These are phyloP conservation scores for Sitodiplosis mosellana DNA, from an alignment of 1,140 invertebrate species.

Conservation along the genomic window DNA sequence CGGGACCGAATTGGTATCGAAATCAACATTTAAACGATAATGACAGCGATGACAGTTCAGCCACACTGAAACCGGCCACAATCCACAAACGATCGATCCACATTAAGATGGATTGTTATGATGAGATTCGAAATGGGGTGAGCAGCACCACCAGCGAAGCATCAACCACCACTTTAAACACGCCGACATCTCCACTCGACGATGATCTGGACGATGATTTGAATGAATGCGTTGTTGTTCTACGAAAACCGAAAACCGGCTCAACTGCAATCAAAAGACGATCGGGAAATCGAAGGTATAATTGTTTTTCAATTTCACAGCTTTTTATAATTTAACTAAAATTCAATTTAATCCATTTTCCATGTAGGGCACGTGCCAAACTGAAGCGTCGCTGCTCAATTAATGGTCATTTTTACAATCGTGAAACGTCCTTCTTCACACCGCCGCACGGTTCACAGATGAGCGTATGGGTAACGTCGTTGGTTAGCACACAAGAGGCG, in stretches of 20 bases:
- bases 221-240: slow-evolving; percentile 21
- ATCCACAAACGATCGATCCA: slow-evolving; percentile 17
- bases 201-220: slow-evolving; percentile 18
- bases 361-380: slow-evolving; percentile 38
- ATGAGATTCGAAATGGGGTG: slow-evolving; percentile 12
- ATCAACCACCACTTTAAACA: slow-evolving; percentile 13
- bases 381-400: slow-evolving; percentile 63
- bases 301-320: neutral
- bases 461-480: slow-evolving; percentile 67
- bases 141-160: slow-evolving; percentile 9
- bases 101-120: slow-evolving; percentile 25
- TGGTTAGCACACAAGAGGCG: slow-evolving; percentile 62
- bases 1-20: slow-evolving; percentile 39
- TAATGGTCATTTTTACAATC: slow-evolving; percentile 75
- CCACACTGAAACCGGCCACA: slow-evolving; percentile 13
- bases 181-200: slow-evolving; percentile 15
- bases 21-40: slow-evolving; percentile 5
- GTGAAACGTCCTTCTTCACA: slow-evolving; percentile 74
- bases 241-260: slow-evolving; percentile 31
- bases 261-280: slow-evolving; percentile 50
- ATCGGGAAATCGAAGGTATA: slow-evolving; percentile 39
- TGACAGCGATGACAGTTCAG: slow-evolving; percentile 19
- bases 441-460: slow-evolving; percentile 69
- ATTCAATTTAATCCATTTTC: neutral
- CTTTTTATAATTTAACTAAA: neutral